Evolutionary conservation across 2,113 vertebrate species (phyloP).

Genomic region (Sebastes fasciatus): DNA sequence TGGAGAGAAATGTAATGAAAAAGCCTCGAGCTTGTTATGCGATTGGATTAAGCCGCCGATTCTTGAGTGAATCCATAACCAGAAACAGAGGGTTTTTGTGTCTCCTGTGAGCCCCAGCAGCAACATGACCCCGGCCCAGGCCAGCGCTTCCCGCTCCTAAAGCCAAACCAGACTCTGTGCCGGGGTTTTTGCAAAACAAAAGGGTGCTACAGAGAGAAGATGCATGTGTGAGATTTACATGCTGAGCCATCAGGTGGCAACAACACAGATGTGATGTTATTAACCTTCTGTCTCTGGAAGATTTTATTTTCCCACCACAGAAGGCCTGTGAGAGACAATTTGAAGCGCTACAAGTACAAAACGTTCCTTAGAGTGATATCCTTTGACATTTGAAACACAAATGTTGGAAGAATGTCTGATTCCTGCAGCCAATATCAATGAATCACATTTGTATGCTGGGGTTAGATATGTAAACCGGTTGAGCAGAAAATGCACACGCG

Average conservation of each 20-base stretch:
- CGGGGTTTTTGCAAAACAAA: conserved; percentile 30
- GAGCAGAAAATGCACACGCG: neutral
- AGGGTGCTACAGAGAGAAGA: conserved; percentile 49
- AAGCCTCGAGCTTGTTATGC: neutral
- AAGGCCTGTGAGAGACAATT: neutral
- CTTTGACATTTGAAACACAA: neutral
- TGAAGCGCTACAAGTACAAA: neutral
- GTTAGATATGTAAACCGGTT: neutral
- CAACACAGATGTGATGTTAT: neutral
- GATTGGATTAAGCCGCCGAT: conserved; percentile 19
- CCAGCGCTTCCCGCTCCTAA: conserved; percentile 1
- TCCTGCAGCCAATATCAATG: neutral
- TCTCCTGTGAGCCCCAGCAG: neutral
- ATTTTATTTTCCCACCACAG: neutral
- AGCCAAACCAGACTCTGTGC: conserved; percentile 35
- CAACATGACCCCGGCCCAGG: neutral
- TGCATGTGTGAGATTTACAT: conserved; percentile 22
- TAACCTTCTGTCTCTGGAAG: neutral
- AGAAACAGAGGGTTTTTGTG: conserved; percentile 34
- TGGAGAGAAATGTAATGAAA: conserved; percentile 6
- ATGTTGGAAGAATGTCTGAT: neutral
- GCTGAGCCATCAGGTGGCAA: neutral
- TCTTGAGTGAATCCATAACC: neutral
- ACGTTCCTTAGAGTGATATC: neutral
- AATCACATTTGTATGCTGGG: neutral